phyloP scores from a whole-genome alignment of 1,140 invertebrate species.

The Drosophila tropicalis region DNA sequence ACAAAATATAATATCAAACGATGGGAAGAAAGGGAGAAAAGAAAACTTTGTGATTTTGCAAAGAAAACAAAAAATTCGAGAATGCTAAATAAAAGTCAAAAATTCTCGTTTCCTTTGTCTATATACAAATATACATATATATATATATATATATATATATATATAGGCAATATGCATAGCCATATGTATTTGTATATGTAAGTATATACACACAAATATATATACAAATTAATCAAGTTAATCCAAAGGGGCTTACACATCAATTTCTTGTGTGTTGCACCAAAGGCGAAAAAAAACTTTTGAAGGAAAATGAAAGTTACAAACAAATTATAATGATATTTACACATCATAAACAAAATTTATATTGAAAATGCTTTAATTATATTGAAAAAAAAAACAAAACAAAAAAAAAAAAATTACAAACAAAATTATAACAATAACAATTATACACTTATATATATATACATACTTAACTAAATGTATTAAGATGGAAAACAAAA shows the following conservation, averaged over 20 bases:
- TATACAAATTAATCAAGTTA: slow-evolving; percentile 31
- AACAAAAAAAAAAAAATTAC: slow-evolving; percentile 21
- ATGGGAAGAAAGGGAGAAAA: neutral
- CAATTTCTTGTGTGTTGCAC: slow-evolving; percentile 59
- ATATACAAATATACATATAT: neutral
- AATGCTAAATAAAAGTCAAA: slow-evolving; percentile 4
- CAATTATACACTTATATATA: slow-evolving; percentile 70
- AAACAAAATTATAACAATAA: slow-evolving; percentile 46
- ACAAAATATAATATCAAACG: neutral
- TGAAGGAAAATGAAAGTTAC: slow-evolving; percentile 70
- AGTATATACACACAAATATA: slow-evolving; percentile 9
- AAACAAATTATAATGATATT: slow-evolving; percentile 75
- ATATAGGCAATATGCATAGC: slow-evolving; percentile 31
- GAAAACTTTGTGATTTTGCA: slow-evolving; percentile 53
- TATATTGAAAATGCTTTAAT: slow-evolving; percentile 58
- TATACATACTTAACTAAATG: slow-evolving; percentile 32
- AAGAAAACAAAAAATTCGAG: slow-evolving; percentile 15
- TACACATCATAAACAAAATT: slow-evolving; percentile 63
- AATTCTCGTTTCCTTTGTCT: slow-evolving; percentile 1
- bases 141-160: neutral
- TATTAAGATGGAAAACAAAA: slow-evolving; percentile 20
- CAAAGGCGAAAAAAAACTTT: slow-evolving; percentile 43
- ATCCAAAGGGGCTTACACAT: slow-evolving; percentile 36
- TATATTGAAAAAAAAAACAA: slow-evolving; percentile 53
- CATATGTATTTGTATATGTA: slow-evolving; percentile 42